Evolutionary conservation across 2,113 vertebrate species (phyloP).

Genomic region (Channa argus): DNA sequence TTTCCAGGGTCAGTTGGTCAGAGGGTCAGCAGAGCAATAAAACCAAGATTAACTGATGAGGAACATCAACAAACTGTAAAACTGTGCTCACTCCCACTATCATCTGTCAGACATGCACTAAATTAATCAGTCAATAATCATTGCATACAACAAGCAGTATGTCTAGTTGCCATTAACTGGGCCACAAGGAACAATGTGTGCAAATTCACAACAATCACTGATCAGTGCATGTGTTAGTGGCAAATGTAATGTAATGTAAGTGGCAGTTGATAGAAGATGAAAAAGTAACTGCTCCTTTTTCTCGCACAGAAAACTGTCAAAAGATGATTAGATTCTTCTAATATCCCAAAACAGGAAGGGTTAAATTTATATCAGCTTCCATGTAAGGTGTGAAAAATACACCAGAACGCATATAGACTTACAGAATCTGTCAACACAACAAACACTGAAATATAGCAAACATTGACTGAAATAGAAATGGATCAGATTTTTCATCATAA

Average conservation of each 20-base stretch:
- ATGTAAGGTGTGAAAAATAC: conserved; percentile 70
- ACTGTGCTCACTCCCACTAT: conserved; percentile 9
- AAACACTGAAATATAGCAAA: conserved; percentile 60
- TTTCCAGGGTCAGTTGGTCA: conserved; percentile 59
- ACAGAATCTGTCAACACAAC: conserved; percentile 70
- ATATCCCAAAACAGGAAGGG: conserved; percentile 25
- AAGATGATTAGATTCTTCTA: background rate
- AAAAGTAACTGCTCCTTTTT: background rate
- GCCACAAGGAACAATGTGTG: background rate
- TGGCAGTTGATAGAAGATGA: background rate
- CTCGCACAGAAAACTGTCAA: background rate
- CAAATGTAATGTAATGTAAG: no score
- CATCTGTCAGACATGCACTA: background rate
- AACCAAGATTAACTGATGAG: conserved; percentile 5
- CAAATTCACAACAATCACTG: background rate
- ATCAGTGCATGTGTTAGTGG: conserved; percentile 3
- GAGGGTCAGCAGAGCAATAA: conserved; percentile 55
- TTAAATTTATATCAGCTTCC: conserved; percentile 64
- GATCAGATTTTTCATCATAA: conserved; percentile 72
- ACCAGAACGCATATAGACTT: conserved; percentile 67
- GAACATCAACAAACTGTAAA: conserved; percentile 65
- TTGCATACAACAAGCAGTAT: background rate
- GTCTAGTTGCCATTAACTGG: background rate
- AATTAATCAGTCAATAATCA: background rate
- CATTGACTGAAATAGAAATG: conserved; percentile 76